A percentile compares a stretch with the other conserved stretches of the same genome.
These are phyloP conservation scores for Balearica regulorum DNA, from an alignment of 2,797 vertebrate species.

Conservation along the genomic window DNA sequence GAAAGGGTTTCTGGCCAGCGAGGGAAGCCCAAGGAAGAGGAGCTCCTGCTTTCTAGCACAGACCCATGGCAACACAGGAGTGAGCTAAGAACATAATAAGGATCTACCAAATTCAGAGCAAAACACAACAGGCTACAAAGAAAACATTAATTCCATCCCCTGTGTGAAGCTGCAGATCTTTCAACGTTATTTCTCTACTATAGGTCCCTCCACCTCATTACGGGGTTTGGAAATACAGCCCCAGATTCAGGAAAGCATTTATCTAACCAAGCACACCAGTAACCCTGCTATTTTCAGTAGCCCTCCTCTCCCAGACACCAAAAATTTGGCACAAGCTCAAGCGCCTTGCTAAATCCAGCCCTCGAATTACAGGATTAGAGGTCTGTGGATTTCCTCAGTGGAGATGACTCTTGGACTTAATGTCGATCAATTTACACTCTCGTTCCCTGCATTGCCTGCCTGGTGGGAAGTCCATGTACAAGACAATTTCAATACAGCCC, in stretches of 20 bases:
- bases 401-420: not conserved
- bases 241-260: not conserved
- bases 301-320: not conserved
- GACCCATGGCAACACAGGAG: not conserved
- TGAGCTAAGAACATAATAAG: not conserved
- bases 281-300: not conserved
- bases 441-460: not conserved
- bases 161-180: not conserved
- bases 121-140: not conserved
- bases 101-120: not conserved
- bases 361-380: not conserved
- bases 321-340: not conserved
- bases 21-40: not conserved
- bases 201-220: not conserved
- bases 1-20: not conserved
- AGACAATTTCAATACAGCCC: conserved; percentile 18
- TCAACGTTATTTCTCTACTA: not conserved
- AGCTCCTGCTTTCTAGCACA: not conserved
- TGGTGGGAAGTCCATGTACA: conserved; percentile 19
- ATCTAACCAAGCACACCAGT: not conserved
- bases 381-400: not conserved
- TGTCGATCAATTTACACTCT: not conserved
- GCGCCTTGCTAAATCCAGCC: not conserved
- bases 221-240: not conserved
- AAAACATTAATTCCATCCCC: not conserved